Conservation (phyloP, 2,888 invertebrate species). For the Nomada hirtipes region DNA sequence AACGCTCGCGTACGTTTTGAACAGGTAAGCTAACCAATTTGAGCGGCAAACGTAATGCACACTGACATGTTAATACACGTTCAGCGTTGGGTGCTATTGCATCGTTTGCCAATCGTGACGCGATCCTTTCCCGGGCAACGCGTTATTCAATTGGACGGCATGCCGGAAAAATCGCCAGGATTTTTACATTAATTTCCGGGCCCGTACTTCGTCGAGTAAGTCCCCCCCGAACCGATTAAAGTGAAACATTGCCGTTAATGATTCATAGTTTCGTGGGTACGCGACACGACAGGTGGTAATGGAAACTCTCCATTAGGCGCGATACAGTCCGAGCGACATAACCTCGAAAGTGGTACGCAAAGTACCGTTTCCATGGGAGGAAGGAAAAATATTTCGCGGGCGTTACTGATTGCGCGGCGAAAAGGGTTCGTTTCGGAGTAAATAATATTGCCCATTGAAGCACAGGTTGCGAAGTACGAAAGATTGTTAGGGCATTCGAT, state of each 20-base stretch:
- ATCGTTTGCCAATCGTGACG: background rate
- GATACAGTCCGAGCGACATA: background rate
- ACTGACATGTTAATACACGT: conserved; percentile 8
- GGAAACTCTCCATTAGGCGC: conserved; percentile 1
- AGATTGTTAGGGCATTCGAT: too few relatives aligned
- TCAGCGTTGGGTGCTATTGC: conserved; percentile 11
- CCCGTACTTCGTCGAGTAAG: too few relatives aligned
- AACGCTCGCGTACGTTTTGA: conserved; percentile 30
- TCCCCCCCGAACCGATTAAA: background rate
- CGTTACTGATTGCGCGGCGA: too few relatives aligned
- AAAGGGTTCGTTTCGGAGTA: too few relatives aligned
- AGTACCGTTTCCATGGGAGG: background rate
- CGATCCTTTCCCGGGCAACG: background rate
- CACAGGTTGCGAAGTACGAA: too few relatives aligned
- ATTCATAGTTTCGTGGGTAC: background rate
- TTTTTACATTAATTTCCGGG: too few relatives aligned
- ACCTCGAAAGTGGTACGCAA: background rate
- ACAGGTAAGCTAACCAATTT: conserved; percentile 49
- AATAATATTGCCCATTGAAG: too few relatives aligned
- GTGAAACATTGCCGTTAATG: background rate
- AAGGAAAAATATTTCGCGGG: too few relatives aligned
- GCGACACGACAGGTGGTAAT: background rate
- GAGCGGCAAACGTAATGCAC: conserved; percentile 43
- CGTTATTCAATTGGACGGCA: background rate
- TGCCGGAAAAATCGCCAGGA: too few relatives aligned